Evolutionary conservation across 2,113 vertebrate genomes (phyloP).

Genomic region (Notothenia rossii): DNA sequence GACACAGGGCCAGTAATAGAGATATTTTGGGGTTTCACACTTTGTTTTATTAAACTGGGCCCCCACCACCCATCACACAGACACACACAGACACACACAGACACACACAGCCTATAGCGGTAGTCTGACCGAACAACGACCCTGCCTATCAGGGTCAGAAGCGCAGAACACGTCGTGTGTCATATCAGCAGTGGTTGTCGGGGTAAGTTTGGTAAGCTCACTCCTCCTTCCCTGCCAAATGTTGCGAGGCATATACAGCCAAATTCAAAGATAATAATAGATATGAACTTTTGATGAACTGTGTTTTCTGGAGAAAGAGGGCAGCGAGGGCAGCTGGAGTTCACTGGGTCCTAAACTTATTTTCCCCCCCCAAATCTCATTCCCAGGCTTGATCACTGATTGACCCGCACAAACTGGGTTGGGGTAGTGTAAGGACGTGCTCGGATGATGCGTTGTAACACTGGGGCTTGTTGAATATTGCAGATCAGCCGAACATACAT

Average conservation of each 20-base stretch:
- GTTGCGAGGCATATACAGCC: slow-evolving; percentile 51
- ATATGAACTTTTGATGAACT: slow-evolving; percentile 81
- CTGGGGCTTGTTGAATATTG: slow-evolving; percentile 26
- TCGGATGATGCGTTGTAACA: slow-evolving; percentile 16
- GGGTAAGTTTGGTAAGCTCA: slow-evolving; percentile 51
- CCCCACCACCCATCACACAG: slow-evolving; percentile 12
- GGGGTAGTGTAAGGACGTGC: not conserved
- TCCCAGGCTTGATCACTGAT: slow-evolving; percentile 48
- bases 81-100: slow-evolving; percentile 11
- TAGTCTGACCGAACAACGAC: slow-evolving; percentile 81
- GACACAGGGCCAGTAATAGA: slow-evolving; percentile 62
- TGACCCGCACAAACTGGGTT: slow-evolving; percentile 34
- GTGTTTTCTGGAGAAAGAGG: slow-evolving; percentile 29
- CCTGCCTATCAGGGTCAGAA: slow-evolving; percentile 74
- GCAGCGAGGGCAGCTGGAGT: slow-evolving; percentile 53
- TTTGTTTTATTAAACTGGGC: slow-evolving; percentile 29
- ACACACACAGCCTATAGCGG: slow-evolving; percentile 65
- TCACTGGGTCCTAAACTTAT: slow-evolving; percentile 54
- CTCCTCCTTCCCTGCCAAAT: slow-evolving; percentile 25
- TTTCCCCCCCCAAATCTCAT: slow-evolving; percentile 24
- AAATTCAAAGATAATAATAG: slow-evolving; percentile 40
- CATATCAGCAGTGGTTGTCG: slow-evolving; percentile 57
- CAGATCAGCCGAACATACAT: slow-evolving; percentile 26
- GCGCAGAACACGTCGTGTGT: slow-evolving; percentile 67
- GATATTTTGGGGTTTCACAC: slow-evolving; percentile 68